Conservation (phyloP, 2,113 vertebrate genomes). For the Paratilapia polleni region DNA sequence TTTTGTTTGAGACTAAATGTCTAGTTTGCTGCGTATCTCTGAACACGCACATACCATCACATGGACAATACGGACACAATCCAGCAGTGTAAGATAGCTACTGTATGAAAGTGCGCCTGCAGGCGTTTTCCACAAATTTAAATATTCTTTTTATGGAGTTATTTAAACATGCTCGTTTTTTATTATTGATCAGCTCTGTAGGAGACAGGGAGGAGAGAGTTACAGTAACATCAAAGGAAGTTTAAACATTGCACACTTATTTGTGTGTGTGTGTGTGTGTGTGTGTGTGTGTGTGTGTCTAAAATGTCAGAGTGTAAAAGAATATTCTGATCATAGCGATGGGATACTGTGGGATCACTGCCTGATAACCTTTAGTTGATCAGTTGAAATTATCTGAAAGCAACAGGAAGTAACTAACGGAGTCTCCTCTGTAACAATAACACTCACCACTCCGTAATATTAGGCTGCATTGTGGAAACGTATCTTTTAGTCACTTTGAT, state of each 20-base stretch:
- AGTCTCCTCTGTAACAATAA: not conserved
- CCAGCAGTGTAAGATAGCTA: not conserved
- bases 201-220: not conserved
- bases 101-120: not conserved
- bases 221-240: constrained; percentile 16
- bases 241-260: not conserved
- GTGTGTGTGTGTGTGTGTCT: not conserved
- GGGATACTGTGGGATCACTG: not conserved
- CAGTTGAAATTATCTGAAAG: not conserved
- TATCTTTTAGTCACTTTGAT: not conserved
- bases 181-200: constrained; percentile 19
- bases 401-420: not conserved
- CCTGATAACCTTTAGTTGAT: not conserved
- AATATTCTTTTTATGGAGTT: constrained; percentile 24
- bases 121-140: constrained; percentile 16
- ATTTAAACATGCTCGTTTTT: constrained; percentile 25
- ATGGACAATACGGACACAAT: not conserved
- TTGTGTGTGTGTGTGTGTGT: not conserved
- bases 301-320: not conserved
- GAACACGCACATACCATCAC: not conserved
- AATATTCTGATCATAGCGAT: not conserved
- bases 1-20: not conserved
- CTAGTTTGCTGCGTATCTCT: not conserved
- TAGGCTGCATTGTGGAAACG: not conserved
- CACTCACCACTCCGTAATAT: not conserved